Evolutionary conservation across 2,113 vertebrate genomes (phyloP).

Genomic region (Holacanthus passer): DNA sequence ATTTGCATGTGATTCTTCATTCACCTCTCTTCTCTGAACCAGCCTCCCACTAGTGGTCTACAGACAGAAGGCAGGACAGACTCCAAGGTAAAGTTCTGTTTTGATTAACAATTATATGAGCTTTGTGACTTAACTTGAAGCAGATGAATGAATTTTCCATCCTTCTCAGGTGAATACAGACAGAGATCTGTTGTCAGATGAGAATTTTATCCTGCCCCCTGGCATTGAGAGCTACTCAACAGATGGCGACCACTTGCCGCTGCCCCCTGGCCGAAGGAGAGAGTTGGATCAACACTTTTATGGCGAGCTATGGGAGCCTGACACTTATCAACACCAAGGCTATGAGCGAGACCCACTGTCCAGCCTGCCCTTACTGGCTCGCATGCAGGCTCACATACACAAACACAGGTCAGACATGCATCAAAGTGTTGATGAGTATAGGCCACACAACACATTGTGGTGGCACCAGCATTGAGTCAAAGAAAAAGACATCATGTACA

Average conservation of each 20-base stretch:
- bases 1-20: not conserved
- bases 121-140: not conserved
- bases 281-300: conserved; percentile 85
- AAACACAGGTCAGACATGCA: conserved; percentile 57
- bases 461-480: not conserved
- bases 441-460: not conserved
- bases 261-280: conserved; percentile 76
- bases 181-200: conserved; percentile 75
- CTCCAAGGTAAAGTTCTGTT: conserved; percentile 28
- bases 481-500: not conserved
- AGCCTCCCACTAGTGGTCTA: not conserved
- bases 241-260: conserved; percentile 85
- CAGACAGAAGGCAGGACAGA: not conserved
- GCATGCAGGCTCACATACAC: conserved; percentile 83
- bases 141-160: not conserved
- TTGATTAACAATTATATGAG: not conserved
- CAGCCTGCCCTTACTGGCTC: conserved; percentile 71
- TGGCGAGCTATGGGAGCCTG: conserved; percentile 60
- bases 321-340: conserved; percentile 33
- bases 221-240: conserved; percentile 84
- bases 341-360: conserved; percentile 57
- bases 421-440: not conserved
- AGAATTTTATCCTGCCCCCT: conserved; percentile 78
- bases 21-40: not conserved
- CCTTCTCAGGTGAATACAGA: conserved; percentile 48